Evolutionary conservation across 2,113 vertebrate species (phyloP), one percentile per base, ranked within the genome.

Genomic region (Corynorhinus townsendii): DNA sequence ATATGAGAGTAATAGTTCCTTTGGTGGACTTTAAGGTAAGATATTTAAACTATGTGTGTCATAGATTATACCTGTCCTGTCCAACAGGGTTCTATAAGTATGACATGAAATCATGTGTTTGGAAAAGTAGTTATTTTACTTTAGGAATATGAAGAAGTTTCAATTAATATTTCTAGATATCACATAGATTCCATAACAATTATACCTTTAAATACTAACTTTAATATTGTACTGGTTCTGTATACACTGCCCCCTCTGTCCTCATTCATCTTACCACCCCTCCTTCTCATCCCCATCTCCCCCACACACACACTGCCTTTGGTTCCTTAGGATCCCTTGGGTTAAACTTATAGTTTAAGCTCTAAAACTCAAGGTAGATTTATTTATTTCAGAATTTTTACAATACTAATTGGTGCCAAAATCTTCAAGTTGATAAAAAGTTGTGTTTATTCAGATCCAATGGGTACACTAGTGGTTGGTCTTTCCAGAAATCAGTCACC

Each of bases 241-340:
- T 59, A 26, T 7, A 11, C 3, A 26, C 7, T 77, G 4, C 9
- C n/a, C 40, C 7, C 4, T 4, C 10, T 35, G 5, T 68, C 7
- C 28, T 26, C 28, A 1, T 19, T 20, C 16, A 6, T 7, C 17
- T 56, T 38, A 76, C 11, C 17, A 26, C 4, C 2, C 47, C 47
- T n/a, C 22, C 0, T 62, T 17, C 38, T 5, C 3, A 30, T 11
- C 15, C 16, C 14, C 15, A 56, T 12, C 4, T 3, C 26, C 28
- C 17, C 40, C 33, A 59, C 14, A 43, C 14, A 43, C 1, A 10
- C 20, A 14, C 5, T 43, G 1, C 20, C 1, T 26, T 20, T 91
- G 38, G 26, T 80, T 93, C 33, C 19, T 75, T 43, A 69, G 19
- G 8, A 14, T 80, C 28, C 64, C 26, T 45, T 91, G 59, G 9